Percentiles rank a stretch among this genome's conserved stretches.
Evolutionary conservation across 2,113 vertebrate species (phyloP).

Genomic region (Sakesphorus luctuosus): DNA sequence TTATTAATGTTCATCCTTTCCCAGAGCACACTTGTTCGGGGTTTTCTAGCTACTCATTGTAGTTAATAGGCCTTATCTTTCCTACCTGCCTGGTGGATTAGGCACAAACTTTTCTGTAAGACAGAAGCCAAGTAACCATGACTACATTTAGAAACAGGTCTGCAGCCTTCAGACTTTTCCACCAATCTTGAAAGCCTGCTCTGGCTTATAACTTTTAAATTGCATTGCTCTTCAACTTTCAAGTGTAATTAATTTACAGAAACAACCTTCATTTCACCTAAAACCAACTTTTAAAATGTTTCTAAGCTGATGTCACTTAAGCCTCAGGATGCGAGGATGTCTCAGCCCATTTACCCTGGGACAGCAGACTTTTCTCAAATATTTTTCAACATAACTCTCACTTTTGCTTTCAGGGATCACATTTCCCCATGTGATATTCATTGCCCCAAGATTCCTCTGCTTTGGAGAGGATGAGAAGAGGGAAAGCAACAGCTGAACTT

Average conservation of each 20-base stretch:
- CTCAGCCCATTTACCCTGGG: not conserved
- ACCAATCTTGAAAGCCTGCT: not conserved
- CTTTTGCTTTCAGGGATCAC: not conserved
- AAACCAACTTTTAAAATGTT: not conserved
- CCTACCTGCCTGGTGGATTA: slow-evolving; percentile 1
- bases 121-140: slow-evolving; percentile 28
- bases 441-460: not conserved
- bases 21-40: not conserved
- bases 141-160: slow-evolving; percentile 14
- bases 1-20: not conserved
- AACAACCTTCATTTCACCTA: not conserved
- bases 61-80: slow-evolving; percentile 24
- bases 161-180: not conserved
- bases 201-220: not conserved
- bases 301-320: not conserved
- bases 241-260: slow-evolving; percentile 31
- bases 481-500: not conserved
- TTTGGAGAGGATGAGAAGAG: not conserved
- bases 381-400: not conserved
- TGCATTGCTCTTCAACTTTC: not conserved
- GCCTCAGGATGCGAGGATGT: not conserved
- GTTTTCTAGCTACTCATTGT: not conserved
- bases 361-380: not conserved
- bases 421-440: not conserved
- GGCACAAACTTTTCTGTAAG: not conserved